A percentile compares a stretch with the other conserved stretches of the same genome.
Conservation (phyloP, 2,888 invertebrate species). For the Vanessa cardui region DNA sequence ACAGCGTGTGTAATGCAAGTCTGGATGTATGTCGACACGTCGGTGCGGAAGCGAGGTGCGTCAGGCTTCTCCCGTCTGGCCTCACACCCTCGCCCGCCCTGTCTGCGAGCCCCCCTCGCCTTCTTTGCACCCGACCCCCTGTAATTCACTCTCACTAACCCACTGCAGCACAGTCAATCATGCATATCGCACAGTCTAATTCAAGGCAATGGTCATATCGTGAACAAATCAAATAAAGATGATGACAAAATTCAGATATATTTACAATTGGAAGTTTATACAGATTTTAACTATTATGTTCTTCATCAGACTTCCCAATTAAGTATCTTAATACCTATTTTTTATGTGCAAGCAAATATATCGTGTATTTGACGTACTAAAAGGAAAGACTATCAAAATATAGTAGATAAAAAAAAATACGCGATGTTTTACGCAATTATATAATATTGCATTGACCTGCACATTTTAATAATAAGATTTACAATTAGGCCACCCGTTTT, state of each 20-base stretch:
- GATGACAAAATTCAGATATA: not conserved
- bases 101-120: constrained; percentile 64
- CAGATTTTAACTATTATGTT: too few species aligned
- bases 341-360: too few species aligned
- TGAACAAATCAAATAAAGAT: constrained; percentile 21
- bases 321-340: too few species aligned
- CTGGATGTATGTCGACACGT: constrained; percentile 60
- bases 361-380: too few species aligned
- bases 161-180: constrained; percentile 80
- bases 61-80: constrained; percentile 78
- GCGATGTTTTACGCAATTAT: too few species aligned
- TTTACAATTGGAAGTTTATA: too few species aligned
- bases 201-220: constrained; percentile 60
- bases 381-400: too few species aligned
- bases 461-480: too few species aligned
- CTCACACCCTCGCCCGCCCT: constrained; percentile 70
- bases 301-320: too few species aligned
- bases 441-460: too few species aligned
- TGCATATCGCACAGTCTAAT: constrained; percentile 72
- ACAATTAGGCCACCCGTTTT: too few species aligned
- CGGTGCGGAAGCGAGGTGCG: constrained; percentile 77
- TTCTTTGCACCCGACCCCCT: constrained; percentile 49
- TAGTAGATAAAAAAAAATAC: too few species aligned
- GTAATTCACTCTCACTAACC: constrained; percentile 83
- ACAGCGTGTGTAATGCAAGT: constrained; percentile 55